Evolutionary conservation across 2,113 vertebrate genomes (phyloP).

Genomic region (Terrapene triunguis): DNA sequence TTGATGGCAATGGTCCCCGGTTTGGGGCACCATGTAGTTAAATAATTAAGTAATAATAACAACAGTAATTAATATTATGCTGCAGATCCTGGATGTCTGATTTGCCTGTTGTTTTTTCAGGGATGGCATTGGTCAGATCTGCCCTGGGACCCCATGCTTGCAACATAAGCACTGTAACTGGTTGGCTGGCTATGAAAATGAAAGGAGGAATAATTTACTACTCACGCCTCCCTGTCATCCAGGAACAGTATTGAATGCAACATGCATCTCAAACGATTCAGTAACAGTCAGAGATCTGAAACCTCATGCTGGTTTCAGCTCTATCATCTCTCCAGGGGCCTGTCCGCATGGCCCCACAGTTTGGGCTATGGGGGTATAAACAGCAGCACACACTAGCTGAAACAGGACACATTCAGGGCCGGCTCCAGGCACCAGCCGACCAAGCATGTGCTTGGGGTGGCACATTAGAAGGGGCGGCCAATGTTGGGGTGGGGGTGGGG

Average conservation of each 20-base stretch:
- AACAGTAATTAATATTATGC: not conserved
- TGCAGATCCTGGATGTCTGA: not conserved
- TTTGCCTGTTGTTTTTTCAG: not conserved
- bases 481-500: too few species aligned
- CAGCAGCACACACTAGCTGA: too few species aligned
- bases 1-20: not conserved
- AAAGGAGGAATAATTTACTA: not conserved
- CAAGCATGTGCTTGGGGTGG: too few species aligned
- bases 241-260: not conserved
- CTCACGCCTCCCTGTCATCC: not conserved
- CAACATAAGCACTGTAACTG: not conserved
- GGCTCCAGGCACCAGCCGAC: too few species aligned
- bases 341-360: not conserved
- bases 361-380: too few species aligned
- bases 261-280: not conserved
- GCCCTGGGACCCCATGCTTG: not conserved
- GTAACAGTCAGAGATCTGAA: not conserved
- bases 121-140: not conserved
- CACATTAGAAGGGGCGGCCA: too few species aligned
- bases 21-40: not conserved
- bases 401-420: too few species aligned
- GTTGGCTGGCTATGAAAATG: not conserved
- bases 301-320: not conserved
- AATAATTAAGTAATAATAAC: not conserved
- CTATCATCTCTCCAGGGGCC: not conserved